Conservation (phyloP, 64 coral and sea anemone genomes). For the Montipora capricornis region DNA sequence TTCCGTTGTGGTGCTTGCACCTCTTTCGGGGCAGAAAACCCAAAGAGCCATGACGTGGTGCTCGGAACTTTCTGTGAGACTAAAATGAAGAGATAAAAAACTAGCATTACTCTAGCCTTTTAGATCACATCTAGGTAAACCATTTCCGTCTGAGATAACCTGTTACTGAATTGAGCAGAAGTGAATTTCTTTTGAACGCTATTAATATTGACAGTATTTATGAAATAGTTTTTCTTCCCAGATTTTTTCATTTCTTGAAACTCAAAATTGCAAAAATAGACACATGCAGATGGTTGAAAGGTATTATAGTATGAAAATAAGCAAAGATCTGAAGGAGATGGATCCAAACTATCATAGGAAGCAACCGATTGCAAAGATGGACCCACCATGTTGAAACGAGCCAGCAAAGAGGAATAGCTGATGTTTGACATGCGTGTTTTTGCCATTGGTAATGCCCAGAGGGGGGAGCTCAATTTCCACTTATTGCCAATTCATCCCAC, state of each 20-base stretch:
- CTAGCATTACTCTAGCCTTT: not conserved
- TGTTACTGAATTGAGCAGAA: too few relatives aligned
- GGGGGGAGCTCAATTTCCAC: not conserved
- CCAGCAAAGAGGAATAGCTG: not conserved
- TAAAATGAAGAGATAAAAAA: slow-evolving; percentile 5
- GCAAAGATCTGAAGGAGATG: not conserved
- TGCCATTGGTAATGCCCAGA: not conserved
- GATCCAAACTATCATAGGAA: not conserved
- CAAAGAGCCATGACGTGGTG: slow-evolving; percentile 94
- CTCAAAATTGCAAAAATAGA: not conserved
- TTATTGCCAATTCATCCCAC: not conserved
- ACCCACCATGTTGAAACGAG: slow-evolving; percentile 57
- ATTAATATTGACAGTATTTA: too few relatives aligned
- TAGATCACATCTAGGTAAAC: too few relatives aligned
- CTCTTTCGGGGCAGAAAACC: slow-evolving; percentile 98
- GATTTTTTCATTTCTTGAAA: too few relatives aligned
- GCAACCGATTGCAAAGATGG: not conserved
- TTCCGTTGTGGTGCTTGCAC: slow-evolving; percentile 90
- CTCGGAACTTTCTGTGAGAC: slow-evolving; percentile 99
- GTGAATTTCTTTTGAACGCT: too few relatives aligned
- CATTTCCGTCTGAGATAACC: too few relatives aligned
- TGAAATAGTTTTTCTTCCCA: too few relatives aligned
- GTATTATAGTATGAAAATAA: not conserved
- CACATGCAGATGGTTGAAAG: not conserved
- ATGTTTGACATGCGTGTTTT: not conserved